phyloP scores from a whole-genome alignment of 1,140 invertebrate genomes.

The Aphelenchoides fujianensis region DNA sequence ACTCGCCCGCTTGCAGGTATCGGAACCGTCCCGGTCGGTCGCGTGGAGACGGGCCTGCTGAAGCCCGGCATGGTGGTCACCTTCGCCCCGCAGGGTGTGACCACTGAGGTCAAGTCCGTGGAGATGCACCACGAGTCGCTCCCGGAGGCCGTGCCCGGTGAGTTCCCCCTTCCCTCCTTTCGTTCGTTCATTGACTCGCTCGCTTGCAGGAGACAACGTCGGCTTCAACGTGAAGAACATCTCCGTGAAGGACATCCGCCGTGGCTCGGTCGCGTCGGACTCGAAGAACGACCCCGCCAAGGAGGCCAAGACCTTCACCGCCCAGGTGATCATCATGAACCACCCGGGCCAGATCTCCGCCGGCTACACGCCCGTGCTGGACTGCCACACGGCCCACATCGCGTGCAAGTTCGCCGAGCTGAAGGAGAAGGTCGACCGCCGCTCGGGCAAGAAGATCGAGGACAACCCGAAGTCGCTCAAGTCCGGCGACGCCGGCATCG shows the following conservation, averaged over 20 bases:
- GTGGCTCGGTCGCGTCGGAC: conserved; percentile 94
- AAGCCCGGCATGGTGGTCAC: conserved; percentile 97
- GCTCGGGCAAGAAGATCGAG: conserved; percentile 74
- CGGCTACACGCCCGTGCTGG: conserved; percentile 92
- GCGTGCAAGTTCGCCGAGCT: conserved; percentile 97
- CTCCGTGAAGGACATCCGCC: conserved; percentile 91
- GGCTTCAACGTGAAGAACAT: conserved; percentile 99
- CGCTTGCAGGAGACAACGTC: conserved; percentile 76
- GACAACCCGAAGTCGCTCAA: conserved; percentile 74
- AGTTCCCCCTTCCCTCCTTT: background rate
- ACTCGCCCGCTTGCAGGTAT: conserved; percentile 73
- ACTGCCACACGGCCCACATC: conserved; percentile 98
- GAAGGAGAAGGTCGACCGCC: conserved; percentile 94
- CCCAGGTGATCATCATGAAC: conserved; percentile 94
- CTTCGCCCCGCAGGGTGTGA: conserved; percentile 86
- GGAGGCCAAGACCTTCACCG: conserved; percentile 84
- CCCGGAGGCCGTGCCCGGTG: conserved; percentile 83
- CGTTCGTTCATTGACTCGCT: background rate
- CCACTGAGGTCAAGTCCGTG: conserved; percentile 98
- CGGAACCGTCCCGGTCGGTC: conserved; percentile 95
- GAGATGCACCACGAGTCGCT: conserved; percentile 99
- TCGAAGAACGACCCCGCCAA: conserved; percentile 91
- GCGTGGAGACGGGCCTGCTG: conserved; percentile 93
- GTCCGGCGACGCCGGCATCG: conserved; percentile 91
- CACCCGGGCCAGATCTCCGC: conserved; percentile 94